Base-by-base conservation (phyloP, 2,797 vertebrate genomes). In the Columba guinea region DNA sequence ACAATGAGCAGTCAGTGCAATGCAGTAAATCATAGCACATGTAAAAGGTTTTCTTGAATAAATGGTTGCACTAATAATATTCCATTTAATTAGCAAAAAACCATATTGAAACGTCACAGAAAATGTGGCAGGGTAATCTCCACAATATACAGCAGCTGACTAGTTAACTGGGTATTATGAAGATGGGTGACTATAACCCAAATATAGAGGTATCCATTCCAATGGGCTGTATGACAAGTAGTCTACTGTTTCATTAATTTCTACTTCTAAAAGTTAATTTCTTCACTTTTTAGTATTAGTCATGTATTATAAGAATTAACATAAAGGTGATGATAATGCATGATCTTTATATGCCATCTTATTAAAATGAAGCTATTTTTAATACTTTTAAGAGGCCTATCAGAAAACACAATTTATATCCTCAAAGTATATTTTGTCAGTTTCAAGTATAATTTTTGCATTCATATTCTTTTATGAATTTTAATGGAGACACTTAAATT, bases 401-500 rank as follows among this genome's bases (percentile, higher is more conserved):
- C 98, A 97, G 97, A 98, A 98, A 98, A 99, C 98, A 98, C 98
- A 98, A 98, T 98, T 99, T 99, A 99, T 98, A 98, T 98, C 99
- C 98, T 99, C 98, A 98, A 98, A 99, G 98, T 99, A 99, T 99
- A 99, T 99, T 99, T 98, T 98, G 98, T 99, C 99, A 99, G 99
- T 99, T 99, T 99, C 98, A 98, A 97, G 98, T 99, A 98, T 99
- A 99, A 98, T 99, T 98, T 99, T 98, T 99, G 98, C 99, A 99
- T 99, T 99, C 99, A 99, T 99, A 99, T 99, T 98, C 99, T 98
- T 99, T 99, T 99, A 99, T 99, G 99, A 99, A 99, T 99, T 99
- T 99, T 99, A 99, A 99, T 99, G 98, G 98, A 99, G 99, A 99
- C 99, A 99, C 99, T 99, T 99, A 99, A 99, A 99, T 99, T 99